Base-by-base conservation (phyloP, 2,797 vertebrate genomes). In the Darevskia nairensis region DNA sequence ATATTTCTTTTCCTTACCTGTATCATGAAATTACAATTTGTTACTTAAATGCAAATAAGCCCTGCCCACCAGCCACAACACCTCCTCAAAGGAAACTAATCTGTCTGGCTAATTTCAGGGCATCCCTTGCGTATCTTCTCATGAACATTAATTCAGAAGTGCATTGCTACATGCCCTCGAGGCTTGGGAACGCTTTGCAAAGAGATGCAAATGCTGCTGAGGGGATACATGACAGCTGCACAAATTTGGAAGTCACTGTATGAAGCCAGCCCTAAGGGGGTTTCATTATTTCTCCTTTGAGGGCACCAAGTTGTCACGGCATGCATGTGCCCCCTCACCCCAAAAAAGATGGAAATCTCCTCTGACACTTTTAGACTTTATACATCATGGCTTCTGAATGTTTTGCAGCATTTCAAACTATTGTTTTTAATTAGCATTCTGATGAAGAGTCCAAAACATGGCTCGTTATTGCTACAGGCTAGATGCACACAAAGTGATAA, bases 101-200 rank as follows among this genome's bases (percentile, higher is more conserved):
- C 82, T 5, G 35, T 27, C 19, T 3, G 74, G 50, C 55, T 89
- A 75, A 85, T 85, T 85, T 66, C 29, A 66, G 72, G 68, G 68
- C 69, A 80, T 44, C 19, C 8, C 23, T 50, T 82, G 69, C 39
- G 35, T 46, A 50, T 1, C 17, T 27, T 81, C 39, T 15, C 76
- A n/a, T 71, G 80, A 84, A 86, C 10, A 21, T 55, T 1, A 87
- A 74, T n/a, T 80, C 71, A n/a, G 69, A 75, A 25, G 46, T 72
- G 89, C 27, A 35, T 76, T 87, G 76, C 72, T 81, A 41, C 21
- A 19, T 0, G 6, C 88, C 75, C 86, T 83, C 74, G 44, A 76
- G 78, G 77, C 86, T 76, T 87, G 80, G 82, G 82, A 87, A 4
- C 4, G 29, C 71, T 85, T 91, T 75, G 89, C 44, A 84, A 85